phyloP scores from a whole-genome alignment of 1,140 invertebrate genomes.

The Camponotus pennsylvanicus region DNA sequence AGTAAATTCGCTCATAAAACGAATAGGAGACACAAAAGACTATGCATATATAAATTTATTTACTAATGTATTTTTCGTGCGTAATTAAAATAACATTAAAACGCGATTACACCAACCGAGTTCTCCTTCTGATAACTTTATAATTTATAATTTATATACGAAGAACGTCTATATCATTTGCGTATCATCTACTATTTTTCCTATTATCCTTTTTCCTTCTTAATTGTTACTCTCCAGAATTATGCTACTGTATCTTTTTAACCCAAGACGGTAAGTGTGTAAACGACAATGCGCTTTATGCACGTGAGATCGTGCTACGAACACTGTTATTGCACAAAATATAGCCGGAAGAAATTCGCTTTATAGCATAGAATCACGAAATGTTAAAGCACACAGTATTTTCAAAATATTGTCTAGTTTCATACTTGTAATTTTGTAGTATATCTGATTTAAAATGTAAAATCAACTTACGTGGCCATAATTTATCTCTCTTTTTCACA shows the following conservation, averaged over 20 bases:
- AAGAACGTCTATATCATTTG: not conserved
- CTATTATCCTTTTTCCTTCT: not conserved
- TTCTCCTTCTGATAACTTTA: not conserved
- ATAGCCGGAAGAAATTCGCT: not conserved
- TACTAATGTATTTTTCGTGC: not conserved
- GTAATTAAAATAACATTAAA: slow-evolving; percentile 13
- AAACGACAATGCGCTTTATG: slow-evolving; percentile 8
- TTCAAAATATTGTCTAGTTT: not conserved
- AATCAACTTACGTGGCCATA: not conserved
- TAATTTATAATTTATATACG: not conserved
- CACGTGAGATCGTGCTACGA: slow-evolving; percentile 13
- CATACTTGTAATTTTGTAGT: not conserved
- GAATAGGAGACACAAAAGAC: not conserved
- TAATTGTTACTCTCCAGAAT: not conserved
- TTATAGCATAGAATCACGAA: slow-evolving; percentile 11
- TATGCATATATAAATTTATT: not conserved
- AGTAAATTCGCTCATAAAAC: not conserved
- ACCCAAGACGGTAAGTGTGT: slow-evolving; percentile 5
- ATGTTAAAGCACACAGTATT: not conserved
- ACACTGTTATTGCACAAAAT: slow-evolving; percentile 9
- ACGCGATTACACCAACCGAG: not conserved
- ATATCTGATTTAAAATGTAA: not conserved
- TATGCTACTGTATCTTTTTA: slow-evolving; percentile 23
- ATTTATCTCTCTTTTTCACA: not conserved
- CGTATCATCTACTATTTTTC: not conserved